Conservation (phyloP, 2,113 vertebrate genomes). For the Myocastor coypus region DNA sequence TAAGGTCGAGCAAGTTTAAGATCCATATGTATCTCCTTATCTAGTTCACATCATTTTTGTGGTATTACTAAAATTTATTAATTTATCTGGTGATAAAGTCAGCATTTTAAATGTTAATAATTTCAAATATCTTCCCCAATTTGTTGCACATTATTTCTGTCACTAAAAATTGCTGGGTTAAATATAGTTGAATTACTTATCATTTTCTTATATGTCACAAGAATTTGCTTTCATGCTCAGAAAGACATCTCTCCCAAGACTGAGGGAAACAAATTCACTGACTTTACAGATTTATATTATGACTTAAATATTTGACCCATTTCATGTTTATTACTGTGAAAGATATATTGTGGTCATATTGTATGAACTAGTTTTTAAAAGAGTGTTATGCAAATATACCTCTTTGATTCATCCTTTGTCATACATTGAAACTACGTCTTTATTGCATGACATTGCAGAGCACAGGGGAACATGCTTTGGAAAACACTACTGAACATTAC, state of each 20-base stretch:
- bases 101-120: not conserved
- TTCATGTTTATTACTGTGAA: not conserved
- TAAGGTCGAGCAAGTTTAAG: not conserved
- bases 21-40: not conserved
- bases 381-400: not conserved
- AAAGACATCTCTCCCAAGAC: not conserved
- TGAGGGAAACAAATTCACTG: not conserved
- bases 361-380: not conserved
- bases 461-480: not conserved
- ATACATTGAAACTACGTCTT: not conserved
- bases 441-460: not conserved
- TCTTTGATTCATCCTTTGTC: not conserved
- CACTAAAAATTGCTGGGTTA: not conserved
- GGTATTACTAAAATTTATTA: not conserved
- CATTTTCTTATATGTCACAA: not conserved
- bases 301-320: not conserved
- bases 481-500: accelerated
- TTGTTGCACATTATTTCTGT: not conserved
- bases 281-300: not conserved
- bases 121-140: not conserved
- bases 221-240: not conserved
- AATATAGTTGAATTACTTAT: not conserved
- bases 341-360: not conserved
- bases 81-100: not conserved
- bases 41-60: not conserved